Evolutionary conservation across 2,113 vertebrate species (phyloP), one percentile per base, ranked within the genome.

Genomic region (Oenanthe melanoleuca): DNA sequence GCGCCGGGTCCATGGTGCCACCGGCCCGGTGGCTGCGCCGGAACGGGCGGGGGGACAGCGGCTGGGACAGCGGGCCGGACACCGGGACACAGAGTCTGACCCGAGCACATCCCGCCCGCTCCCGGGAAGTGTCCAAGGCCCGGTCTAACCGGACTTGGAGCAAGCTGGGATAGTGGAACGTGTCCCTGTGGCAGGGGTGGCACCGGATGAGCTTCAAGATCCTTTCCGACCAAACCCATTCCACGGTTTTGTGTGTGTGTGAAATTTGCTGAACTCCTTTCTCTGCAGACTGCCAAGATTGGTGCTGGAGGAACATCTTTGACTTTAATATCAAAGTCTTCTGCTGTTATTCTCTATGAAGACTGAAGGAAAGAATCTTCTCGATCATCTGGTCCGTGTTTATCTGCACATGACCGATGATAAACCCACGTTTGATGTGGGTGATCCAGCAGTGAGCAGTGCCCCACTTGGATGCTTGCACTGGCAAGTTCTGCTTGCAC

Each of bases 61-160:
- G 6, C 8, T n/a, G 40, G 38, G 56, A 24, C 45, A 2, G 2
- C 1, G 50, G 6, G 7, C 3, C 37, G 38, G 57, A 24, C 45
- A 2, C 2, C 2, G 50, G 73, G 22, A 73, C 52, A 6, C 38
- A 1, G 5, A 8, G 33, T 5, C 26, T 6, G 8, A 5, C 2
- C 44, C 1, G 0, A 21, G 28, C 69, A 38, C 49, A 9, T 8
- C 7, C 9, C 57, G 55, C 8, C 50, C 95, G 2, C 1, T 8
- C 25, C 60, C 1, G 2, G 53, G 13, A 17, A 24, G 31, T 2
- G 37, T 6, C 2, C 37, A 11, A n/a, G 53, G 45, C n/a, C 44
- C 5, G 52, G 37, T 0, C 38, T 60, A 60, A 59, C 3, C 0
- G 1, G 12, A 11, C 44, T 29, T 5, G 24, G 53, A 81, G 38